Base-by-base conservation (phyloP, 2,797 vertebrate genomes). In the Hypotaenidia philippensis region DNA sequence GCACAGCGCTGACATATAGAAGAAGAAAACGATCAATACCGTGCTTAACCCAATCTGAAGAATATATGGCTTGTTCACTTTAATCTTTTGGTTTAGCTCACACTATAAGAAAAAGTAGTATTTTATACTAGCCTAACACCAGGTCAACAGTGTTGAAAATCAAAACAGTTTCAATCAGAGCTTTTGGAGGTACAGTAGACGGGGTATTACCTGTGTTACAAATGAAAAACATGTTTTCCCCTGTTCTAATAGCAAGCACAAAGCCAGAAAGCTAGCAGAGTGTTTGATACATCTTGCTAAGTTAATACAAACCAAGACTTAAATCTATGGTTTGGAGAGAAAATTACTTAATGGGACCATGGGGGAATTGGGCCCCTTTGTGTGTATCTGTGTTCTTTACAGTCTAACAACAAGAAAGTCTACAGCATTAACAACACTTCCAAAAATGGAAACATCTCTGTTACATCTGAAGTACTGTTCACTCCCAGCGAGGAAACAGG, bases 1-100 rank as follows among this genome's bases (percentile, higher is more conserved):
- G 64, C 70, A 89, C 61, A 96, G 63, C 34, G 75, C 76, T 83
- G 74, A 52, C 76, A 82, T 75, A 55, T 12, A 88, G 78, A 95
- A 89, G 70, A 95, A 87, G 63, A 70, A 83, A 82, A 75, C 75
- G 92, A 81, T 93, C 95, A 52, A 91, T 96, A 94, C 47, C 13
- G 26, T 52, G 47, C 50, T 95, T 91, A 89, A 93, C 93, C 27
- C 14, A 4, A 93, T 72, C 57, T 87, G 52, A 92, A 52, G 45
- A 93, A 84, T 60, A 81, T 80, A 69, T 12, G 40, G 18, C 32
- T 87, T 3, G 2, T 76, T 96, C 59, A 71, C n/a, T 96, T 86
- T 71, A 93, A 70, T 77, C 87, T 89, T 69, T 59, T 74, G 36
- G 40, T 93, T 94, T 95, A 55, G 57, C 10, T 89, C 69, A 71